Conservation (phyloP, 2,113 vertebrate species). For the Perccottus glenii region DNA sequence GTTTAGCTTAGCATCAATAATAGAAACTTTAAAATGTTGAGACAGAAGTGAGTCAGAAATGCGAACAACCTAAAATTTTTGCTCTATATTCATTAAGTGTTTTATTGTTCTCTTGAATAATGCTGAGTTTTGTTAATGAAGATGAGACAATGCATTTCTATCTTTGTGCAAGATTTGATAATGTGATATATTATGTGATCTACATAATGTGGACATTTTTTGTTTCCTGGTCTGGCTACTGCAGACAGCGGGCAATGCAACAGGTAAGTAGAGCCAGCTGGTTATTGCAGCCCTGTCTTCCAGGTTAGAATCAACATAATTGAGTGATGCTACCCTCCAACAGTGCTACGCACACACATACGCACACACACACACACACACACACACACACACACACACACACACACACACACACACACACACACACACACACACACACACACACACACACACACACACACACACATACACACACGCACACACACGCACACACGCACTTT, state of each 20-base stretch:
- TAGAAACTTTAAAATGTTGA: not conserved
- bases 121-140: too few species aligned
- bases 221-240: slow-evolving; percentile 23
- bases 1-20: not conserved
- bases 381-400: too few species aligned
- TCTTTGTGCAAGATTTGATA: slow-evolving; percentile 12
- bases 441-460: too few species aligned
- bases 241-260: slow-evolving; percentile 19
- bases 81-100: too few species aligned
- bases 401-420: too few species aligned
- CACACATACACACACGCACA: too few species aligned
- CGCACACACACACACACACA: too few species aligned
- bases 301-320: slow-evolving; percentile 25
- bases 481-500: too few species aligned
- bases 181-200: slow-evolving; percentile 25
- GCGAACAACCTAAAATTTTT: too few species aligned
- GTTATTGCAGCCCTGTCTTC: slow-evolving; percentile 21
- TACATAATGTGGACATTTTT: slow-evolving; percentile 9
- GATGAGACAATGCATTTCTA: not conserved
- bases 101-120: too few species aligned
- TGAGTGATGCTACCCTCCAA: slow-evolving; percentile 27
- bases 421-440: too few species aligned
- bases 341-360: slow-evolving; percentile 11
- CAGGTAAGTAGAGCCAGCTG: slow-evolving; percentile 38
- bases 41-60: too few species aligned